Conservation (phyloP, 2,888 invertebrate genomes). For the Chaetogeoica ovagalla region DNA sequence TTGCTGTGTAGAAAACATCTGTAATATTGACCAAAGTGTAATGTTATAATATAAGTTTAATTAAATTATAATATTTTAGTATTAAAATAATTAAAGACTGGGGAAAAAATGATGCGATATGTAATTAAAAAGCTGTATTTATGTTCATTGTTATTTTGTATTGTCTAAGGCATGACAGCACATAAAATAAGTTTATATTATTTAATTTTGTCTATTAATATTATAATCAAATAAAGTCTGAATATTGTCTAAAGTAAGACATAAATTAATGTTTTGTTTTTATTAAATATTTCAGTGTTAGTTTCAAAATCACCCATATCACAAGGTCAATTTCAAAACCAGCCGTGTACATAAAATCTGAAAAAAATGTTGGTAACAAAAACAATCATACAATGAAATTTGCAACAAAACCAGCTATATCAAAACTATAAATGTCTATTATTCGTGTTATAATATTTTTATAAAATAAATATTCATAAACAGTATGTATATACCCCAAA, state of each 20-base stretch:
- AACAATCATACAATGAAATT: neutral
- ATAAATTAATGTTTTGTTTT: conserved; percentile 21
- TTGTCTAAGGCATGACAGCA: conserved; percentile 17
- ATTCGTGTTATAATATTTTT: neutral
- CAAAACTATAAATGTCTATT: neutral
- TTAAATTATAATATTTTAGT: neutral
- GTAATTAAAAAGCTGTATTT: neutral
- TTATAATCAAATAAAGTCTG: conserved; percentile 13
- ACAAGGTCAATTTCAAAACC: conserved; percentile 29
- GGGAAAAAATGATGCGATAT: neutral
- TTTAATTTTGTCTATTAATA: neutral
- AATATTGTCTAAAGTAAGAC: neutral
- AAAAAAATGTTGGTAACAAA: conserved; percentile 4
- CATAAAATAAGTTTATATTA: neutral
- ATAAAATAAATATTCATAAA: neutral
- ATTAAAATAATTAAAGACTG: neutral
- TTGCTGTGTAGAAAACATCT: neutral
- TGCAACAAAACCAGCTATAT: neutral
- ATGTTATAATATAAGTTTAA: conserved; percentile 3
- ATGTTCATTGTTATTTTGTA: neutral
- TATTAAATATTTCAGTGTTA: conserved; percentile 3
- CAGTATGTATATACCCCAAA: neutral
- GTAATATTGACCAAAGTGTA: neutral
- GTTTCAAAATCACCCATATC: conserved; percentile 23
- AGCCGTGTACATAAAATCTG: conserved; percentile 5